phyloP scores from a whole-genome alignment of 2,888 invertebrate genomes.

The Amitus sp. region DNA sequence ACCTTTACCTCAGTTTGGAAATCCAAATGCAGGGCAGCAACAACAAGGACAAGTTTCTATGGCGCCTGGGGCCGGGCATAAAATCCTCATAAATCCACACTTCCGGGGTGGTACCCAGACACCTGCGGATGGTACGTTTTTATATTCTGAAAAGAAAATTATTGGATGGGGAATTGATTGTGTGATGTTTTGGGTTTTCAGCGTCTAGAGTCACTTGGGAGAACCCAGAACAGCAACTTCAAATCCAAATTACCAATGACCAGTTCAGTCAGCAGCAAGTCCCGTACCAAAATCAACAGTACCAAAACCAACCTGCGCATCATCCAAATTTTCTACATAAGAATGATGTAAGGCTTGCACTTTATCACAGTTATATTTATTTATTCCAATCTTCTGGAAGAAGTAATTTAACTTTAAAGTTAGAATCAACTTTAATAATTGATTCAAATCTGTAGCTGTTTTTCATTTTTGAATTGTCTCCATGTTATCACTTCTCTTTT shows the following conservation, averaged over 20 bases:
- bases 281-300: constrained; percentile 48
- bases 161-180: too few species aligned
- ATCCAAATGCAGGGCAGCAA: constrained; percentile 15
- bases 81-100: constrained; percentile 76
- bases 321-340: constrained; percentile 53
- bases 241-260: constrained; percentile 41
- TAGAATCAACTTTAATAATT: too few species aligned
- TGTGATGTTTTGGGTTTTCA: constrained; percentile 7
- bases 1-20: constrained; percentile 44
- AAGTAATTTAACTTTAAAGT: too few species aligned
- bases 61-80: constrained; percentile 65
- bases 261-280: constrained; percentile 45
- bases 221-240: constrained; percentile 46
- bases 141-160: too few species aligned
- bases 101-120: constrained; percentile 72
- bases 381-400: too few species aligned
- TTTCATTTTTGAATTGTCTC: too few species aligned
- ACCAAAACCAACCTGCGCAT: constrained; percentile 50
- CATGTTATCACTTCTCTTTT: too few species aligned
- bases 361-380: constrained; percentile 11
- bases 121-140: constrained; percentile 67
- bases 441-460: too few species aligned
- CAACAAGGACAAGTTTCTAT: constrained; percentile 4
- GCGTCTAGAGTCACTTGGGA: constrained; percentile 57
- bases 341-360: constrained; percentile 52